phyloP scores from a whole-genome alignment of 2,113 vertebrate species.

The Melierax canorus region DNA sequence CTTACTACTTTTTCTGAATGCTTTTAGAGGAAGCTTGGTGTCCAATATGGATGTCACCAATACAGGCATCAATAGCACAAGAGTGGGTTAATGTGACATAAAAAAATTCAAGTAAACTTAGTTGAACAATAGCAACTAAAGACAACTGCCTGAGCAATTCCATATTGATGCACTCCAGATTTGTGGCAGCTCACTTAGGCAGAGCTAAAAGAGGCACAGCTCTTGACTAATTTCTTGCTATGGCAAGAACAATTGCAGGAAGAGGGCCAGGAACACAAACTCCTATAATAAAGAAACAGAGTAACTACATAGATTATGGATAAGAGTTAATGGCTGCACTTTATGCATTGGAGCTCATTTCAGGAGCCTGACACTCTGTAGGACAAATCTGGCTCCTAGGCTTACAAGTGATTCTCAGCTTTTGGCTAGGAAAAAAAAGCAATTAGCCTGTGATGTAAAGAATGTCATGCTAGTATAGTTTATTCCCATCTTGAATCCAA shows the following conservation, averaged over 20 bases:
- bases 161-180: neutral
- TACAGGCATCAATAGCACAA: neutral
- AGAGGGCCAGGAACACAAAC: neutral
- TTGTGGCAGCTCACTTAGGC: neutral
- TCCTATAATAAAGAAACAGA: neutral
- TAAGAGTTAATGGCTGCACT: neutral
- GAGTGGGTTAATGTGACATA: fast-evolving
- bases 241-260: neutral
- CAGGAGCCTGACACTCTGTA: neutral
- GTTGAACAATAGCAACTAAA: neutral
- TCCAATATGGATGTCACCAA: neutral
- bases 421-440: too few species aligned
- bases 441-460: neutral
- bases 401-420: neutral
- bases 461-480: too few species aligned
- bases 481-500: neutral
- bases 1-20: neutral
- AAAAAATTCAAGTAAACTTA: neutral
- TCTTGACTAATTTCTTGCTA: neutral
- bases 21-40: neutral
- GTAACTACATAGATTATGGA: neutral
- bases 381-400: neutral
- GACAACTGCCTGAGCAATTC: neutral
- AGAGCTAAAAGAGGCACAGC: neutral
- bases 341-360: neutral